A percentile compares a stretch with the other conserved stretches of the same genome.
phyloP scores from a whole-genome alignment of 2,888 invertebrate genomes.

The Phengaris alcon region DNA sequence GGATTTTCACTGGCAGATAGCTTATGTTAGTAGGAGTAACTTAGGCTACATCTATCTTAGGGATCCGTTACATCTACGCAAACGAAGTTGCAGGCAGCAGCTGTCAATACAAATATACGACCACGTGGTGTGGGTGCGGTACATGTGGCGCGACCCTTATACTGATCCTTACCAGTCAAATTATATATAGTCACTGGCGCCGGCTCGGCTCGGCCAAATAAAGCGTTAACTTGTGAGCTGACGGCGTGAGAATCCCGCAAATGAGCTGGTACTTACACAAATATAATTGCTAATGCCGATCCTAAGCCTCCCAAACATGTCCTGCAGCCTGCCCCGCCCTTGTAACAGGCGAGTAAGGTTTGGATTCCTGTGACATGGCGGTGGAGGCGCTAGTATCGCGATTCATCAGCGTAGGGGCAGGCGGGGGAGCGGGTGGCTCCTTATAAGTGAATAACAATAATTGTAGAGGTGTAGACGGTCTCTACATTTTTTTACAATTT shows the following conservation, averaged over 20 bases:
- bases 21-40: too few species aligned
- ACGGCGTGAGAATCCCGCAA: slow-evolving; percentile 40
- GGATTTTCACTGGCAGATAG: too few species aligned
- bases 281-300: slow-evolving; percentile 71
- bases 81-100: too few species aligned
- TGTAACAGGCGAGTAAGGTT: slow-evolving; percentile 36
- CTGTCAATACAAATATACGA: too few species aligned
- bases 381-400: slow-evolving; percentile 43
- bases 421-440: slow-evolving; percentile 39
- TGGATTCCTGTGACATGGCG: slow-evolving; percentile 30
- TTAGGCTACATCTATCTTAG: too few species aligned
- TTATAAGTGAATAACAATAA: slow-evolving; percentile 31
- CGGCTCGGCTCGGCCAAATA: background rate
- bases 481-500: background rate
- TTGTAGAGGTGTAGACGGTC: background rate
- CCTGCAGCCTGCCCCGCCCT: slow-evolving; percentile 27
- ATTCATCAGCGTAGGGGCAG: slow-evolving; percentile 46
- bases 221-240: background rate
- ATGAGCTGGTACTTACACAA: slow-evolving; percentile 68
- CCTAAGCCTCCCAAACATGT: slow-evolving; percentile 33
- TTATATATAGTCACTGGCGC: background rate
- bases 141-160: too few species aligned
- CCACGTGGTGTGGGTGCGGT: too few species aligned
- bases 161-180: too few species aligned
- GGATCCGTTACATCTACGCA: too few species aligned